Evolutionary conservation across 2,797 vertebrate genomes (phyloP).

Genomic region (Tamandua tetradactyla): DNA sequence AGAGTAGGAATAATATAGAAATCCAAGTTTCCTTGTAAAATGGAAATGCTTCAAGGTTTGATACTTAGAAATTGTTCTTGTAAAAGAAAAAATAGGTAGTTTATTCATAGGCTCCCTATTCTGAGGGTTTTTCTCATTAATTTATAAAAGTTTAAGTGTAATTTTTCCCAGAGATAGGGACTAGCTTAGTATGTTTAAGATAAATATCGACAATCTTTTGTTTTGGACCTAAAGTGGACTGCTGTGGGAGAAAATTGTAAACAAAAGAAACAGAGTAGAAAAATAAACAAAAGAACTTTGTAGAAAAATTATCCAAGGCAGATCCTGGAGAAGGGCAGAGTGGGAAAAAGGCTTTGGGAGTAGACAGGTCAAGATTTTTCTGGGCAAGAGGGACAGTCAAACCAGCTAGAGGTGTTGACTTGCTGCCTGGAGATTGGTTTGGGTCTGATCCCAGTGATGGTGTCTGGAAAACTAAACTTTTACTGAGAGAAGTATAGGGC

Average conservation of each 20-base stretch:
- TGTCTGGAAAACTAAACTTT: not conserved
- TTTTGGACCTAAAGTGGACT: not conserved
- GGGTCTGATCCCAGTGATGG: not conserved
- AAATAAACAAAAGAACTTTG: not conserved
- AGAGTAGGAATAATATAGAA: not conserved
- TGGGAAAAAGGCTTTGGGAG: not conserved
- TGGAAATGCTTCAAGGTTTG: not conserved
- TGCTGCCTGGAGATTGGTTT: not conserved
- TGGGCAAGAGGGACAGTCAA: not conserved
- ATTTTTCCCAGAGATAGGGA: not conserved
- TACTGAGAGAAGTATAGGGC: not conserved
- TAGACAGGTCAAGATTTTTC: not conserved
- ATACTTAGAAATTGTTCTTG: not conserved
- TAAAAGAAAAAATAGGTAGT: not conserved
- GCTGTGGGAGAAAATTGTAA: not conserved
- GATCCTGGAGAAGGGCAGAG: not conserved
- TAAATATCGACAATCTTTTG: not conserved
- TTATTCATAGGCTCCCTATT: not conserved
- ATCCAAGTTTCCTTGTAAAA: constrained; percentile 10
- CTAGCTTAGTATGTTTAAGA: not conserved
- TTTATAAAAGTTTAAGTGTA: not conserved
- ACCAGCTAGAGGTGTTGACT: not conserved
- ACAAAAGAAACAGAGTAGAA: not conserved
- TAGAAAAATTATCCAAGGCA: not conserved
- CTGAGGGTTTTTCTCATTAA: not conserved